Evolutionary conservation across 2,888 invertebrate genomes (phyloP).

Genomic region (Epinotia demarniana): DNA sequence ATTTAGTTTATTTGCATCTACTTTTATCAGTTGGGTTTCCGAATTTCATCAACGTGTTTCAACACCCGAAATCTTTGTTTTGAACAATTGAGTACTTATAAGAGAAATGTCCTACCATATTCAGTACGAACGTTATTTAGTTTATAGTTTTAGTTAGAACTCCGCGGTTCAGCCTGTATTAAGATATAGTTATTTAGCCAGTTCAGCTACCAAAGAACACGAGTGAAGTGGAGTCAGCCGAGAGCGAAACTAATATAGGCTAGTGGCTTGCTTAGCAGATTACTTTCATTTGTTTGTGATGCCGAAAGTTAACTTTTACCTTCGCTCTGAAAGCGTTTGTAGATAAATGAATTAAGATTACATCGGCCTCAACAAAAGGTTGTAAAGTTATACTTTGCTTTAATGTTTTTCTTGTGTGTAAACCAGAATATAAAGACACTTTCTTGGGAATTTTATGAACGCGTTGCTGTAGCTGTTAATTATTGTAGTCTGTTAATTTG

Average conservation of each 20-base stretch:
- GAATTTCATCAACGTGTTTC: no score
- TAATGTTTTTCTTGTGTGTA: background rate
- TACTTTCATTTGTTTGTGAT: conserved; percentile 78
- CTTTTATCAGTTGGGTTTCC: no score
- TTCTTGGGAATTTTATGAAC: background rate
- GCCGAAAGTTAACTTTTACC: conserved; percentile 82
- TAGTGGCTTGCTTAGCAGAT: conserved; percentile 63
- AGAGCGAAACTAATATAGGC: conserved; percentile 79
- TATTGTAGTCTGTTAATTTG: background rate
- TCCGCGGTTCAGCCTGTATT: background rate
- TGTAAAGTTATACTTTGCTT: conserved; percentile 11
- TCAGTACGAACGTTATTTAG: no score
- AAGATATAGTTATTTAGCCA: background rate
- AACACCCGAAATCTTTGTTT: no score
- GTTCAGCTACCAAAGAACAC: conserved; percentile 23
- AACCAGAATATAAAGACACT: background rate
- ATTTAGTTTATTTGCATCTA: no score
- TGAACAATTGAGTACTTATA: no score
- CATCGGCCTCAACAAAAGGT: conserved; percentile 23
- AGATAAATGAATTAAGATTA: conserved; percentile 39
- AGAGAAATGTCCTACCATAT: no score
- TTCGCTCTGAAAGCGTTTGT: conserved; percentile 66
- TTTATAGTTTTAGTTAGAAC: background rate
- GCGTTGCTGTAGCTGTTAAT: background rate
- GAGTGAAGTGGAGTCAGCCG: conserved; percentile 58